Percentiles rank a stretch among this genome's conserved stretches.
These are phyloP conservation scores for Proisotoma minuta DNA, from an alignment of 2,888 invertebrate genomes.

Conservation along the genomic window DNA sequence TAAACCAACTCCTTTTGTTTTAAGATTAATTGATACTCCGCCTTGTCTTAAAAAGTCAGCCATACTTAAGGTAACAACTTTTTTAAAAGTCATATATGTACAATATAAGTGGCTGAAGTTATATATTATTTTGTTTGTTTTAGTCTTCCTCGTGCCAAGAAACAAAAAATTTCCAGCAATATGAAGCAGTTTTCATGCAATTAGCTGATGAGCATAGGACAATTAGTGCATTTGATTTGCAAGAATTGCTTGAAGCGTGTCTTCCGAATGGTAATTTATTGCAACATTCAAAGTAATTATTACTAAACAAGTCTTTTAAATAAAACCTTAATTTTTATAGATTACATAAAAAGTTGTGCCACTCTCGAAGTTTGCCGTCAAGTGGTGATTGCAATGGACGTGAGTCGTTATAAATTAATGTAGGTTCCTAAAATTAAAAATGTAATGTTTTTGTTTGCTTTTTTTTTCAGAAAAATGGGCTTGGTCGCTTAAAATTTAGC, in stretches of 20 bases:
- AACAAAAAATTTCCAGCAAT: constrained; percentile 72
- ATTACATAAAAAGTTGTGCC: constrained; percentile 90
- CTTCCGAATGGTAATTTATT: constrained; percentile 66
- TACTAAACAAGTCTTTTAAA: not conserved
- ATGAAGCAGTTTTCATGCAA: constrained; percentile 83
- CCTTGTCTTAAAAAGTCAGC: constrained; percentile 68
- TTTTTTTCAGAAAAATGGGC: constrained; percentile 62
- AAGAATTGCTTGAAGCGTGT: constrained; percentile 83
- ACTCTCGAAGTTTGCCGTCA: constrained; percentile 87
- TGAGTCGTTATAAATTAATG: constrained; percentile 53
- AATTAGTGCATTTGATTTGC: constrained; percentile 83
- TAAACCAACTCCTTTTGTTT: not conserved
- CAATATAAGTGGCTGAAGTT: constrained; percentile 9
- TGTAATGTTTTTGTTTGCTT: constrained; percentile 4
- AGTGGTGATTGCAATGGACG: constrained; percentile 81
- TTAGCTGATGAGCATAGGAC: constrained; percentile 84
- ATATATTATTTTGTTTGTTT: constrained; percentile 8
- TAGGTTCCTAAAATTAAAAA: constrained; percentile 8
- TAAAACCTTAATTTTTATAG: constrained; percentile 51
- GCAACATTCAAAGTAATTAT: not conserved
- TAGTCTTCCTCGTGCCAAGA: constrained; percentile 62
- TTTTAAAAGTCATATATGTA: not conserved
- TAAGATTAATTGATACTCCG: constrained; percentile 57
- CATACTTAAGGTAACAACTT: constrained; percentile 59
- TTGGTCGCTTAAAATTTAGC: constrained; percentile 72